Conservation (phyloP, 2,888 invertebrate genomes). For the Macroteleia sp. region DNA sequence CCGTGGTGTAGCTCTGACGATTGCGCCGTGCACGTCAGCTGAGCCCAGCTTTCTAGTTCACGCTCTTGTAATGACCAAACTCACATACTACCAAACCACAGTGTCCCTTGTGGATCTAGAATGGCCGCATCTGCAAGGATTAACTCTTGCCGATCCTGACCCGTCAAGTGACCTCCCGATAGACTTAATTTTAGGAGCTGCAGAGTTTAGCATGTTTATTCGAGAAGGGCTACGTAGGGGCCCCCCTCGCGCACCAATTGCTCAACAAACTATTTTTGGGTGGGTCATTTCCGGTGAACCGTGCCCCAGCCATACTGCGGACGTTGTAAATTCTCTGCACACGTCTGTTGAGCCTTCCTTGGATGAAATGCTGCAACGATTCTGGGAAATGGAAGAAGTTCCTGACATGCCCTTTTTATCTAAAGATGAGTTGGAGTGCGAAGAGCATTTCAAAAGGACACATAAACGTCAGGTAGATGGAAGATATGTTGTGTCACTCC, state of each 20-base stretch:
- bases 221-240: not conserved
- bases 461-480: not conserved
- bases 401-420: not conserved
- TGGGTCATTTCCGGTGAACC: slow-evolving; percentile 5
- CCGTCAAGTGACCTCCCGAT: not conserved
- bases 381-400: slow-evolving; percentile 11
- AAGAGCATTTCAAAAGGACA: not conserved
- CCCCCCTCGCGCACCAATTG: not conserved
- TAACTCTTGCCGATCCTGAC: not conserved
- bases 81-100: too few relatives aligned
- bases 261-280: slow-evolving; percentile 5
- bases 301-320: too few relatives aligned
- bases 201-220: not conserved
- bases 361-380: not conserved
- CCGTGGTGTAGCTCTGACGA: too few relatives aligned
- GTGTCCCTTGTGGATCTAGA: too few relatives aligned
- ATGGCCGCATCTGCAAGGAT: not conserved
- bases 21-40: too few relatives aligned
- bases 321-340: too few relatives aligned
- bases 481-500: not conserved
- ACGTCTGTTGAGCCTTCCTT: not conserved
- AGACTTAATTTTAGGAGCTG: not conserved
- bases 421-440: not conserved
- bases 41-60: too few relatives aligned
- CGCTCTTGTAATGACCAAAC: too few relatives aligned